Conservation (phyloP, 2,888 invertebrate genomes). For the Mystacides longicornis region DNA sequence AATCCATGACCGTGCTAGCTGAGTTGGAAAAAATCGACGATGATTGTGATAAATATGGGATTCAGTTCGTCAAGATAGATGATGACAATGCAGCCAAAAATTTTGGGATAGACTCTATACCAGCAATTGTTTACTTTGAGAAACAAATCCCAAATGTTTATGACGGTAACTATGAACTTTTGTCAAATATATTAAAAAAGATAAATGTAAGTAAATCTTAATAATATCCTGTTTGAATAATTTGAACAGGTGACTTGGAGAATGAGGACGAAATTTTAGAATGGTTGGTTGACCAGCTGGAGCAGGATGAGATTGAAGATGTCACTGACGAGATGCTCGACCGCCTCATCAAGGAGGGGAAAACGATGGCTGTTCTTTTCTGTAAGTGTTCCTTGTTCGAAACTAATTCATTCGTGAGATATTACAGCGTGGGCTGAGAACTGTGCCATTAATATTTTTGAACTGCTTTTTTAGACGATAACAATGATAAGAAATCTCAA, state of each 20-base stretch:
- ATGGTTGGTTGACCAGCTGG: slow-evolving; percentile 81
- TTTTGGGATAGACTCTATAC: slow-evolving; percentile 77
- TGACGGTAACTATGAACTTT: slow-evolving; percentile 60
- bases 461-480: slow-evolving; percentile 60
- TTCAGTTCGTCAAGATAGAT: slow-evolving; percentile 90
- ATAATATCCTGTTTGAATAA: background rate
- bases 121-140: slow-evolving; percentile 87
- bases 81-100: slow-evolving; percentile 76
- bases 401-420: background rate
- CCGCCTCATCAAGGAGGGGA: slow-evolving; percentile 79
- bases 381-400: no score
- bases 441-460: slow-evolving; percentile 12
- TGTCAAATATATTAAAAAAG: no score
- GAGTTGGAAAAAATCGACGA: slow-evolving; percentile 91
- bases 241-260: slow-evolving; percentile 62
- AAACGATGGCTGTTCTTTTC: slow-evolving; percentile 82
- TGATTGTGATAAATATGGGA: slow-evolving; percentile 86
- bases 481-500: slow-evolving; percentile 81
- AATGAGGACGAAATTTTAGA: slow-evolving; percentile 83
- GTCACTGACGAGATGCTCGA: slow-evolving; percentile 92
- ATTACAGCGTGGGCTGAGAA: background rate
- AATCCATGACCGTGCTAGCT: slow-evolving; percentile 75
- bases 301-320: slow-evolving; percentile 91
- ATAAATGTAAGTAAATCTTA: background rate
- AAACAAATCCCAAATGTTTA: slow-evolving; percentile 89